Evolutionary conservation across 1,140 invertebrate genomes (phyloP).

Genomic region (Platyscapa corneri): DNA sequence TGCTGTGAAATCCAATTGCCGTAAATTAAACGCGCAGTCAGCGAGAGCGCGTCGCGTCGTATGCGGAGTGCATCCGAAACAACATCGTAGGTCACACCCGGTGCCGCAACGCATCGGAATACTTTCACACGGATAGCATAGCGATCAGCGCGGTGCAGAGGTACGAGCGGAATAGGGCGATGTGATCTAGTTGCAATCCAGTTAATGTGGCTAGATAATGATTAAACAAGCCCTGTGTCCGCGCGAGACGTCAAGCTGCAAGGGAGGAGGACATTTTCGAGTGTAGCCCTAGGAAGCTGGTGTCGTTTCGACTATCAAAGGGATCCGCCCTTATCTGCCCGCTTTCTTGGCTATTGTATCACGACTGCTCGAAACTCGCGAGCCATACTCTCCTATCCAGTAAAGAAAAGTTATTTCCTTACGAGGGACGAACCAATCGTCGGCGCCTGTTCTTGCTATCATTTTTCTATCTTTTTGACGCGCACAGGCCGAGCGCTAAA

Average conservation of each 20-base stretch:
- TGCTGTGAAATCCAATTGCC: neutral
- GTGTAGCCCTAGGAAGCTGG: neutral
- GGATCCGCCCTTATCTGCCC: neutral
- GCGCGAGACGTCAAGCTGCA: neutral
- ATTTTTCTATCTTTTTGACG: neutral
- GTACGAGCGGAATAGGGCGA: too few relatives aligned
- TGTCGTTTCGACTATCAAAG: slow-evolving; percentile 7
- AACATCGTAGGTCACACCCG: neutral
- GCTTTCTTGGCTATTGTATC: neutral
- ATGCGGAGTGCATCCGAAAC: too few relatives aligned
- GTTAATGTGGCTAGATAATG: neutral
- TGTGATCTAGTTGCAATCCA: neutral
- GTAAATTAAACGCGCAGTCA: neutral
- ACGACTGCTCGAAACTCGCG: neutral
- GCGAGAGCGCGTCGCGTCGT: too few relatives aligned
- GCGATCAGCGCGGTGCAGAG: slow-evolving; percentile 44
- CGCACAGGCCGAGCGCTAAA: too few relatives aligned
- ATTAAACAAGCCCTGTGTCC: neutral
- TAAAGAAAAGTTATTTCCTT: slow-evolving; percentile 66
- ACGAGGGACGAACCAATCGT: neutral
- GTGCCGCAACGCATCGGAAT: slow-evolving; percentile 51
- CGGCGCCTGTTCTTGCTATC: neutral
- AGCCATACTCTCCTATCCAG: slow-evolving; percentile 53
- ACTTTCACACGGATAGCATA: slow-evolving; percentile 65
- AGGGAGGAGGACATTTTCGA: neutral